Conservation (phyloP, 2,888 invertebrate genomes). For the Uloborus plumipes region DNA sequence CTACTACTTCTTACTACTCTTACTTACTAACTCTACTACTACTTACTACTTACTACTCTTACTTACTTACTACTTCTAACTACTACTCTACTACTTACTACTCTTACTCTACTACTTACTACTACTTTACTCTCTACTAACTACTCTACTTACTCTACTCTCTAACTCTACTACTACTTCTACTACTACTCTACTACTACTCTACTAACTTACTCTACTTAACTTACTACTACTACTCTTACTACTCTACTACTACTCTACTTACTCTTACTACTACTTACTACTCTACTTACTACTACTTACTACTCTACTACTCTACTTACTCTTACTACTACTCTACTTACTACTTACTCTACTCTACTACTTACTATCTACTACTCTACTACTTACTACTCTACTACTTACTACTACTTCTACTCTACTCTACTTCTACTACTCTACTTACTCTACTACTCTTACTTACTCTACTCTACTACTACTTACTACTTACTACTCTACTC, state of each 20-base stretch:
- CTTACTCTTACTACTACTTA: not conserved
- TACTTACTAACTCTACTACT: not conserved
- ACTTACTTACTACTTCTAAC: constrained; percentile 1
- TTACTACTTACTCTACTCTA: not conserved
- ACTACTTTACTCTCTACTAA: not conserved
- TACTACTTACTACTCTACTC: not conserved
- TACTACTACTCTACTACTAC: not conserved
- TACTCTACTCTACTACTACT: not conserved
- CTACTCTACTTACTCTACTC: not conserved
- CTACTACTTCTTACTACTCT: not conserved
- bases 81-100: not conserved
- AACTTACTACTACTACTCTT: not conserved
- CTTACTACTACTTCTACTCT: too few relatives aligned
- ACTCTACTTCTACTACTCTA: not conserved
- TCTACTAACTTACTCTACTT: not conserved
- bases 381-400: constrained; percentile 1
- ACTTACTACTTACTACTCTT: not conserved
- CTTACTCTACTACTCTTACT: not conserved
- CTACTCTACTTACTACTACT: constrained; percentile 1
- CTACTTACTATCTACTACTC: not conserved
- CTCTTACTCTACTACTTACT: too few relatives aligned
- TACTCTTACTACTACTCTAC: not conserved
- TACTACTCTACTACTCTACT: not conserved
- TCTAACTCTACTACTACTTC: not conserved
- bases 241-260: not conserved